Conservation (phyloP, 2,888 invertebrate genomes). For the Drosophila melanocephala region DNA sequence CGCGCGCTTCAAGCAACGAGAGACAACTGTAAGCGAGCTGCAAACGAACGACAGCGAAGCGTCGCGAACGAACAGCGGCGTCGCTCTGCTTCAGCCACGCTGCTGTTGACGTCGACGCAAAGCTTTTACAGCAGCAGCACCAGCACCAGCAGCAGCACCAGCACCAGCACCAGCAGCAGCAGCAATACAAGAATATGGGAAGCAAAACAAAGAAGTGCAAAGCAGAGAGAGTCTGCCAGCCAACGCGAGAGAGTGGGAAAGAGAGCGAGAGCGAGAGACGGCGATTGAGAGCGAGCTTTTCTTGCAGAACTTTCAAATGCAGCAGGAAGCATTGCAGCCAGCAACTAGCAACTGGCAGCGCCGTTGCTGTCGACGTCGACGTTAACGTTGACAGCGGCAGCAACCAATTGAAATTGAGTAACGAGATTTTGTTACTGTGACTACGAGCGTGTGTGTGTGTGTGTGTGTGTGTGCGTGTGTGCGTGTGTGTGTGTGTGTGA, state of each 20-base stretch:
- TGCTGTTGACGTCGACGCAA: slow-evolving; percentile 59
- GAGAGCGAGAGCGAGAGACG: slow-evolving; percentile 14
- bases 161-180: slow-evolving; percentile 29
- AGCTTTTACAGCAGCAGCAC: slow-evolving; percentile 69
- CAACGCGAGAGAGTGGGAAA: slow-evolving; percentile 17
- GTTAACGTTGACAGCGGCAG: slow-evolving; percentile 37
- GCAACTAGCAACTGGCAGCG: slow-evolving; percentile 34
- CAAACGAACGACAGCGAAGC: slow-evolving; percentile 69
- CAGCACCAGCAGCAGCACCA: slow-evolving; percentile 29
- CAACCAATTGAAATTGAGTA: slow-evolving; percentile 81
- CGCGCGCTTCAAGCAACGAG: slow-evolving; percentile 83
- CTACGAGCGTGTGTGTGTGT: slow-evolving; percentile 1
- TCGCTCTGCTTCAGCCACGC: slow-evolving; percentile 43
- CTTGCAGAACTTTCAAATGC: slow-evolving; percentile 68
- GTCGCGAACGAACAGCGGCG: slow-evolving; percentile 67
- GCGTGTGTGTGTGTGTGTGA: slow-evolving; percentile 32
- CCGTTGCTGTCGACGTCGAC: slow-evolving; percentile 8
- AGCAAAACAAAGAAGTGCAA: slow-evolving; percentile 80
- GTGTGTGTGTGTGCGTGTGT: slow-evolving; percentile 12
- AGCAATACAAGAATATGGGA: slow-evolving; percentile 71
- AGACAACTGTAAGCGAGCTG: slow-evolving; percentile 82
- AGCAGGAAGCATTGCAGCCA: slow-evolving; percentile 60
- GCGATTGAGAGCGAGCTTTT: slow-evolving; percentile 61
- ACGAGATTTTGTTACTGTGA: slow-evolving; percentile 64
- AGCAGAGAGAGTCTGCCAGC: slow-evolving; percentile 45